Conservation (phyloP, 2,113 vertebrate species). For the Calonectris borealis region DNA sequence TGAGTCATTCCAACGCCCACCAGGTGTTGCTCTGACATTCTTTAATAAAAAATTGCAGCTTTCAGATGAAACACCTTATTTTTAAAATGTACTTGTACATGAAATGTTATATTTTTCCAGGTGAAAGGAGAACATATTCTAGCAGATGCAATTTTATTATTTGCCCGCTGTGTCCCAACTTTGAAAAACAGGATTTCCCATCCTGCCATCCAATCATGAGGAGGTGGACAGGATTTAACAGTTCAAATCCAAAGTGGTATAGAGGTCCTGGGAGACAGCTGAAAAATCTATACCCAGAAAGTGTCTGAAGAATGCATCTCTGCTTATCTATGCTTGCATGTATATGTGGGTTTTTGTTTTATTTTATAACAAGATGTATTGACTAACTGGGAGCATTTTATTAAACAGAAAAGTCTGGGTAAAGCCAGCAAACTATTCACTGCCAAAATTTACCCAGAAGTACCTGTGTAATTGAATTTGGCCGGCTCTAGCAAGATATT, state of each 20-base stretch:
- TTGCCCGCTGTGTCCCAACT: neutral
- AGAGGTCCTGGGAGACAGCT: neutral
- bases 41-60: neutral
- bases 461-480: slow-evolving; percentile 71
- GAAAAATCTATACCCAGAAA: neutral
- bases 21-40: neutral
- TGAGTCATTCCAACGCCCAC: neutral
- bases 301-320: neutral
- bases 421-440: slow-evolving; percentile 56
- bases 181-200: neutral
- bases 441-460: slow-evolving; percentile 71
- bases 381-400: slow-evolving; percentile 51
- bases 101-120: neutral
- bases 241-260: neutral
- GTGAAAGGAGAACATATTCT: neutral
- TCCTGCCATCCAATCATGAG: neutral
- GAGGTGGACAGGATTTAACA: neutral
- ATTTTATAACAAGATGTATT: slow-evolving; percentile 48
- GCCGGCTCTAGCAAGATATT: slow-evolving; percentile 61
- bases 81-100: neutral
- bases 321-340: neutral
- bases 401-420: slow-evolving; percentile 53
- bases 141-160: neutral
- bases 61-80: neutral
- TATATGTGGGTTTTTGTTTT: neutral